Conservation (phyloP, 2,888 invertebrate species). For the Dusona sp. region DNA sequence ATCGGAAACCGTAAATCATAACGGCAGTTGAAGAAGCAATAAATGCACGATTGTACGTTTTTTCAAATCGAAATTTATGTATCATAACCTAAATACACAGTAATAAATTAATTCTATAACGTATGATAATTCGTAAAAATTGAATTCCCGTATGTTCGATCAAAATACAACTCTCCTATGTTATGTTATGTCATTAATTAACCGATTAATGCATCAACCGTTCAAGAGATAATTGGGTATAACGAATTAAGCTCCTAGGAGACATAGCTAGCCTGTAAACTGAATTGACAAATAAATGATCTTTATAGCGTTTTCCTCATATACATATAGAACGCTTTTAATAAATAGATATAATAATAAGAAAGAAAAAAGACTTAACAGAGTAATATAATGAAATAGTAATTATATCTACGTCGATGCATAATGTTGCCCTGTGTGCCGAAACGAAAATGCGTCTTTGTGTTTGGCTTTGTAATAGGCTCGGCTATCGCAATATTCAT, state of each 20-base stretch:
- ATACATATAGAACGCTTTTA: neutral
- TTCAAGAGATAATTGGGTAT: too few relatives aligned
- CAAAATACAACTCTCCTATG: too few relatives aligned
- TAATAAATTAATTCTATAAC: too few relatives aligned
- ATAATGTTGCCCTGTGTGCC: slow-evolving; percentile 71
- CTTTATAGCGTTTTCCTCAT: too few relatives aligned
- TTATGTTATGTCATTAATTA: too few relatives aligned
- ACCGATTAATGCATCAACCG: too few relatives aligned
- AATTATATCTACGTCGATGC: neutral
- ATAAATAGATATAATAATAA: neutral
- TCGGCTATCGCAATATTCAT: slow-evolving; percentile 71
- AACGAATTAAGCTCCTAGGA: too few relatives aligned
- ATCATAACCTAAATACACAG: too few relatives aligned
- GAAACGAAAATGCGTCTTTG: slow-evolving; percentile 72
- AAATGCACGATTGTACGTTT: neutral
- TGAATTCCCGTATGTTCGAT: too few relatives aligned
- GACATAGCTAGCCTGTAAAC: too few relatives aligned
- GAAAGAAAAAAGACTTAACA: neutral
- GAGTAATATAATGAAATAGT: neutral
- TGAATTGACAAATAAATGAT: too few relatives aligned
- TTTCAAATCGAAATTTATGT: neutral
- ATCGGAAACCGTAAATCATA: neutral
- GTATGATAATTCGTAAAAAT: too few relatives aligned
- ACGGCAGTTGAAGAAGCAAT: neutral
- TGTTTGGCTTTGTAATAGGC: slow-evolving; percentile 77